These are phyloP conservation scores for Poecilus cupreus DNA, from an alignment of 2,888 invertebrate genomes.

Conservation along the genomic window DNA sequence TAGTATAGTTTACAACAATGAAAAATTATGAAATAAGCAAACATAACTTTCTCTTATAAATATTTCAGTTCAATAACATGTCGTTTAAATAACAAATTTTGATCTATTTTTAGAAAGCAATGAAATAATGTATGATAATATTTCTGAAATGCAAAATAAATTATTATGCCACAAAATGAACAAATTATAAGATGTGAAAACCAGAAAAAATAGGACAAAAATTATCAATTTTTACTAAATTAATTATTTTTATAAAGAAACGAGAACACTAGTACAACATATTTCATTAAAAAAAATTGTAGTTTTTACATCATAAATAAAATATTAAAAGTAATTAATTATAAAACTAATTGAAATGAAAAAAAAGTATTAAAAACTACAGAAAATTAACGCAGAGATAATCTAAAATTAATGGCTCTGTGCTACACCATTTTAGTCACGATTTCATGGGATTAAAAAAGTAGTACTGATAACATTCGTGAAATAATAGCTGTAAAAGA, in stretches of 20 bases:
- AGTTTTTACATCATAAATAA: background rate
- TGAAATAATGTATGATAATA: background rate
- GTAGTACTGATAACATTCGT: background rate
- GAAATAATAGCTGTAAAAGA: background rate
- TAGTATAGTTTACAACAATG: too few species aligned
- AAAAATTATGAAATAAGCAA: too few species aligned
- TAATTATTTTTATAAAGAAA: background rate
- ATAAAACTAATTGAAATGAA: background rate
- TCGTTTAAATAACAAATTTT: background rate
- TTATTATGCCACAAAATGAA: background rate
- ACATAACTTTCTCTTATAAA: slow-evolving; percentile 8
- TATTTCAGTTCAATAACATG: background rate
- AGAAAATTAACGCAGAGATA: background rate
- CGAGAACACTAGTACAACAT: background rate
- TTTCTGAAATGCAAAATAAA: background rate
- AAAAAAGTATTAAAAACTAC: background rate
- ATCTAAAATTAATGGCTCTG: slow-evolving; percentile 13
- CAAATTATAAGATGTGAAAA: background rate
- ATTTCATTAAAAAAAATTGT: background rate
- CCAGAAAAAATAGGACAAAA: background rate
- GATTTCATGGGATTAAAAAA: background rate
- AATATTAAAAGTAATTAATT: background rate
- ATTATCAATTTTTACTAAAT: background rate
- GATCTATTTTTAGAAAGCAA: slow-evolving; percentile 12
- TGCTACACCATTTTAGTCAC: background rate